Percentiles rank a stretch among this genome's conserved stretches.
Conservation (phyloP, 1,140 invertebrate genomes). For the Pseudomyrmex cubaensis region DNA sequence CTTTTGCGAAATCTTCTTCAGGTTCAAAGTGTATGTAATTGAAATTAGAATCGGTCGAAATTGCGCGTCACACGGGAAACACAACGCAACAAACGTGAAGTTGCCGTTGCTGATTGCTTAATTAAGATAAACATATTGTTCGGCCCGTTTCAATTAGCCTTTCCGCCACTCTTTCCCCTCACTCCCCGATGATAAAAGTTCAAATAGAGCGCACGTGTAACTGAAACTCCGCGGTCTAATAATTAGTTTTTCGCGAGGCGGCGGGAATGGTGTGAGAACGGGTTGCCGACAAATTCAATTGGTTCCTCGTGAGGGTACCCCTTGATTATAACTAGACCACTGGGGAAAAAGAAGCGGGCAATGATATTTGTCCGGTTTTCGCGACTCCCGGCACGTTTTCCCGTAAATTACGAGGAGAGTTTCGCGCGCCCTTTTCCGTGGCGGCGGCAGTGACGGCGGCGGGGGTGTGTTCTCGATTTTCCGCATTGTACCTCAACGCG, state of each 20-base stretch:
- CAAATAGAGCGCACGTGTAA: conserved; percentile 57
- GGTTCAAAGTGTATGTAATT: neutral
- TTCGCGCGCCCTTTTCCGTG: conserved; percentile 63
- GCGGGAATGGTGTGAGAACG: conserved; percentile 34
- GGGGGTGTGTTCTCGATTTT: conserved; percentile 62
- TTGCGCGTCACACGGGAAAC: neutral
- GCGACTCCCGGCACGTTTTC: conserved; percentile 64
- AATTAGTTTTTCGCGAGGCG: conserved; percentile 62
- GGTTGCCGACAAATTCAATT: conserved; percentile 69
- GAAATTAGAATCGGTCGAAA: neutral
- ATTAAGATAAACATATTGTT: conserved; percentile 40
- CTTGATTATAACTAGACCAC: conserved; percentile 72
- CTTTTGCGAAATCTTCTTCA: neutral
- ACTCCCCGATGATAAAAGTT: conserved; percentile 56
- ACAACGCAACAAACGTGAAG: conserved; percentile 9
- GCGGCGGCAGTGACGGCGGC: neutral
- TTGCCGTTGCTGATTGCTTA: neutral
- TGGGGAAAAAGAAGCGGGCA: conserved; percentile 63
- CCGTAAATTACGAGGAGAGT: conserved; percentile 69
- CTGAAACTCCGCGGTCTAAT: conserved; percentile 62
- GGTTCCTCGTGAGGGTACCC: conserved; percentile 58
- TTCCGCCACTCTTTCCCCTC: neutral
- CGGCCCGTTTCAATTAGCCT: conserved; percentile 41
- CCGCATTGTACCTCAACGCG: conserved; percentile 67
- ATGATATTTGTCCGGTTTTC: conserved; percentile 71